Evolutionary conservation across 1,140 invertebrate genomes (phyloP).

Genomic region (Dinothrombium tinctorium): DNA sequence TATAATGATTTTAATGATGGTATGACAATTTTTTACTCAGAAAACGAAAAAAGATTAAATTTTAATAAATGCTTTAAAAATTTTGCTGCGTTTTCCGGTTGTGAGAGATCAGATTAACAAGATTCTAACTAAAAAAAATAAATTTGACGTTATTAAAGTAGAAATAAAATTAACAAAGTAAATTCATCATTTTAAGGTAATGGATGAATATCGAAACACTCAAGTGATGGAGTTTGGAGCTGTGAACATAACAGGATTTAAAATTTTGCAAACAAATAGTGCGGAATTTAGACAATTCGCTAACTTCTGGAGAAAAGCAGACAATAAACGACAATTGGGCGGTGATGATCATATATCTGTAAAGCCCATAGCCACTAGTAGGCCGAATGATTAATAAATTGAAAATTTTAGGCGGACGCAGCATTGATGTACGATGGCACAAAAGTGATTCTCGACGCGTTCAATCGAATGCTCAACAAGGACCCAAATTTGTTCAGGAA

Average conservation of each 20-base stretch:
- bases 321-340: not conserved
- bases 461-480: conserved; percentile 53
- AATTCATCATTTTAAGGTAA: conserved; percentile 18
- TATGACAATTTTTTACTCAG: not conserved
- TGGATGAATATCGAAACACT: conserved; percentile 76
- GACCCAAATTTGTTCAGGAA: conserved; percentile 47
- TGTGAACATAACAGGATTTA: conserved; percentile 85
- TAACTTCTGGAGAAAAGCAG: too few relatives aligned
- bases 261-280: conserved; percentile 34
- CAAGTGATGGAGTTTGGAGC: conserved; percentile 74
- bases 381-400: not conserved
- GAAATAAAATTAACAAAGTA: not conserved
- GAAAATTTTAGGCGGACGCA: conserved; percentile 30
- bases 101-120: not conserved
- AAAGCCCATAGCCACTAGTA: not conserved
- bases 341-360: not conserved
- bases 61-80: not conserved
- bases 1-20: not conserved
- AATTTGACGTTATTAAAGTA: not conserved
- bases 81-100: not conserved
- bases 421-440: conserved; percentile 80
- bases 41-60: not conserved
- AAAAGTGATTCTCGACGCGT: conserved; percentile 65
- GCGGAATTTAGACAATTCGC: conserved; percentile 21
- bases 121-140: not conserved